Conservation (phyloP, 2,797 vertebrate species). For the Emydoidea blandingii region DNA sequence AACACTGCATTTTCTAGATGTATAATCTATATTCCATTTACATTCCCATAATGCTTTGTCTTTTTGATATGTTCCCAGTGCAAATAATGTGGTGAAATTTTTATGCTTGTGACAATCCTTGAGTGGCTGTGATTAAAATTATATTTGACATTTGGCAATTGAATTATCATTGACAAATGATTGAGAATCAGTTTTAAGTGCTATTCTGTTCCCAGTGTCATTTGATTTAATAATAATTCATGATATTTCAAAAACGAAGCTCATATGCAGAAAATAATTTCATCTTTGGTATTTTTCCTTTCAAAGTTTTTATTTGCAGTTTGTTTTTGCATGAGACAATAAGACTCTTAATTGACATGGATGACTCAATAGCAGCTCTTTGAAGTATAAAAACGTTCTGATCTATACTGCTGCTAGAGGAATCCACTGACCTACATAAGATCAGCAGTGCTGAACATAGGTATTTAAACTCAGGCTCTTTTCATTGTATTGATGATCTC, state of each 20-base stretch:
- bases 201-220: neutral
- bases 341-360: neutral
- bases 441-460: neutral
- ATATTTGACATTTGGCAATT: neutral
- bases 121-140: neutral
- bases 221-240: neutral
- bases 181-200: neutral
- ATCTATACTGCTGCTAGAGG: neutral
- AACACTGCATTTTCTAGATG: neutral
- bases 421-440: neutral
- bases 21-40: neutral
- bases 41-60: neutral
- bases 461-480: neutral
- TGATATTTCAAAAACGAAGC: neutral
- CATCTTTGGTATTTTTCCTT: neutral
- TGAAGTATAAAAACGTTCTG: neutral
- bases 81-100: neutral
- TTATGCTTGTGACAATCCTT: neutral
- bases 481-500: neutral
- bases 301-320: neutral
- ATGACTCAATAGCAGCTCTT: neutral
- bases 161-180: neutral
- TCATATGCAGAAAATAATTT: neutral
- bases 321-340: neutral
- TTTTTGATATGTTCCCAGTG: neutral